Evolutionary conservation across 2,113 vertebrate genomes (phyloP).

Genomic region (Myocastor coypus): DNA sequence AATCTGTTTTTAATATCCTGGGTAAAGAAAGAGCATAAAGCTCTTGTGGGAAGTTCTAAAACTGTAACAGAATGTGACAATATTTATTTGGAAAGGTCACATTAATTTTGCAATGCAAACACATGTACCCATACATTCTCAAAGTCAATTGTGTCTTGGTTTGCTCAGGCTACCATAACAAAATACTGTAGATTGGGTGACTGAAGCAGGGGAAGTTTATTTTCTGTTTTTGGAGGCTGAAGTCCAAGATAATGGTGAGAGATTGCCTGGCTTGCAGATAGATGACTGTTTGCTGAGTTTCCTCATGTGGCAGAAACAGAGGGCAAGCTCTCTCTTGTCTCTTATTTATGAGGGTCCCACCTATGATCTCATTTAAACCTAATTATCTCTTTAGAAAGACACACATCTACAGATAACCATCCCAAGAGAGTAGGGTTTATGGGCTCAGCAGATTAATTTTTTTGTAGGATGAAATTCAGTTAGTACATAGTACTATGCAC

Average conservation of each 20-base stretch:
- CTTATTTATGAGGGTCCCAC: not conserved
- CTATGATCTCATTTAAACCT: not conserved
- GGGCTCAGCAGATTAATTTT: not conserved
- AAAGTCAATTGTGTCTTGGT: not conserved
- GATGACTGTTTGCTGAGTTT: not conserved
- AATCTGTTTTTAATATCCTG: slow-evolving; percentile 63
- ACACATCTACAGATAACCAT: not conserved
- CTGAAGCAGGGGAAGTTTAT: not conserved
- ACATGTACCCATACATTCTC: not conserved
- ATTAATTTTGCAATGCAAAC: not conserved
- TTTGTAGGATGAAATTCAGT: not conserved
- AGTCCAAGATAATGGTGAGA: not conserved
- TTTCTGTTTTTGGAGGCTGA: not conserved
- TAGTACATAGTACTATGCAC: too few species aligned
- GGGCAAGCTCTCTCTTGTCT: not conserved
- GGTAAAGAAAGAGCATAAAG: slow-evolving; percentile 52
- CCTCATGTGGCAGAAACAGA: not conserved
- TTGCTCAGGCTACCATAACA: not conserved
- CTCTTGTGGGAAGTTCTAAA: not conserved
- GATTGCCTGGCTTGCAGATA: not conserved
- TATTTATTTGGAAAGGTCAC: slow-evolving; percentile 44
- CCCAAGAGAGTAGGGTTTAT: not conserved
- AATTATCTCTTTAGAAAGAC: not conserved
- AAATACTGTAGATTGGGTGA: not conserved
- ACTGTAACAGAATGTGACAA: not conserved